Conservation (phyloP, 2,888 invertebrate species). For the Eumacrocentrus americanus region DNA sequence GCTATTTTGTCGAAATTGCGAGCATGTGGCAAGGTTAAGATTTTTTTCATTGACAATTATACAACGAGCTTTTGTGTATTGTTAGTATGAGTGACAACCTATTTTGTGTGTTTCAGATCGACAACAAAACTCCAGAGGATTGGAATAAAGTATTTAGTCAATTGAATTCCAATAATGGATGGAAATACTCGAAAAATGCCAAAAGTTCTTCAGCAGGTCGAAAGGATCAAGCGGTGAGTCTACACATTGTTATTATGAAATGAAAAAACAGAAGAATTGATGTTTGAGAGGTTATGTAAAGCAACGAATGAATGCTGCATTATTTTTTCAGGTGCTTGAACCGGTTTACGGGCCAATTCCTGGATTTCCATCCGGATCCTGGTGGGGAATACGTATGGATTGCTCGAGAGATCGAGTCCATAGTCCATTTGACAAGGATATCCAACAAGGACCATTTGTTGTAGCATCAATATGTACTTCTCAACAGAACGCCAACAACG, state of each 20-base stretch:
- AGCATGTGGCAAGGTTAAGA: constrained; percentile 40
- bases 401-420: constrained; percentile 56
- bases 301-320: not conserved
- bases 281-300: constrained; percentile 3
- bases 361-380: constrained; percentile 50
- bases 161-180: constrained; percentile 43
- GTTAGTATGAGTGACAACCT: no score
- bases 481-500: constrained; percentile 41
- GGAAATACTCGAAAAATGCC: constrained; percentile 28
- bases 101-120: constrained; percentile 45
- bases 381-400: constrained; percentile 60
- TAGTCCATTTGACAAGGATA: constrained; percentile 47
- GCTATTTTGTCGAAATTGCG: constrained; percentile 40
- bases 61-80: no score
- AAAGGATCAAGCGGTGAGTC: constrained; percentile 31
- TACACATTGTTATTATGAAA: no score
- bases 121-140: constrained; percentile 40
- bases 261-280: not conserved
- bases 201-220: constrained; percentile 17
- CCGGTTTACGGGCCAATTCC: constrained; percentile 49
- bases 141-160: constrained; percentile 44
- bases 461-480: constrained; percentile 54
- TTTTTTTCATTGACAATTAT: no score
- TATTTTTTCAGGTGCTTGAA: constrained; percentile 35
- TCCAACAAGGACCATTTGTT: constrained; percentile 52